phyloP scores from a whole-genome alignment of 2,888 invertebrate species.

The Ophioninae sp. region DNA sequence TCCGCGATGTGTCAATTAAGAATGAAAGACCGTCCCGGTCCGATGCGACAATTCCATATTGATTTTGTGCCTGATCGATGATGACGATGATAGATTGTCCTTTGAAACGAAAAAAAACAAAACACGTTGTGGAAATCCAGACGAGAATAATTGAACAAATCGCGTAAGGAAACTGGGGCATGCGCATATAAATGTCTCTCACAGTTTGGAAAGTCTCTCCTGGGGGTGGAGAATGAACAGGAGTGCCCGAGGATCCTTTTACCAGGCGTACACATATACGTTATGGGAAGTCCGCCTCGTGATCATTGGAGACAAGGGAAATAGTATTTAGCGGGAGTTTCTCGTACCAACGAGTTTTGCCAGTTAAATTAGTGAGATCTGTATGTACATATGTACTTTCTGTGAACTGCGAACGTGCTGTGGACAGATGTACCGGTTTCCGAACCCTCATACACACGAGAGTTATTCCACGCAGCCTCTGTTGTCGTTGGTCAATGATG shows the following conservation, averaged over 20 bases:
- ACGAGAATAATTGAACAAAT: background rate
- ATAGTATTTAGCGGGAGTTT: conserved; percentile 53
- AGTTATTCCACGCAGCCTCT: conserved; percentile 19
- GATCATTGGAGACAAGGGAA: conserved; percentile 53
- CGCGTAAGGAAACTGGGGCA: conserved; percentile 3
- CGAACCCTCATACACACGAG: background rate
- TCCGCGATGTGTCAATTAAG: background rate
- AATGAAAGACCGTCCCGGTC: background rate
- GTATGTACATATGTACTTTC: conserved; percentile 24
- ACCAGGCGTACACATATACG: conserved; percentile 2
- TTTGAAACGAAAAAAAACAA: background rate
- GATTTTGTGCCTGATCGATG: background rate
- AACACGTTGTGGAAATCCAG: background rate
- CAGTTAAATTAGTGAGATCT: conserved; percentile 51
- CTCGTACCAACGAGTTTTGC: conserved; percentile 34
- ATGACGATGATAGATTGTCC: background rate
- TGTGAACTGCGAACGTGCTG: conserved; percentile 10
- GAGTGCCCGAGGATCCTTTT: conserved; percentile 23
- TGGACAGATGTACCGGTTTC: conserved; percentile 16
- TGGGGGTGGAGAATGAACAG: background rate
- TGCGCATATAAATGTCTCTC: background rate
- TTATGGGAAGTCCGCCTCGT: conserved; percentile 34
- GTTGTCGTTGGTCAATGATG: conserved; percentile 47
- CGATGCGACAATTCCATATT: background rate
- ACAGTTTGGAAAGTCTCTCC: conserved; percentile 8